Base-by-base conservation (phyloP, 2,888 invertebrate species). In the Harpagoxenus sublaevis region DNA sequence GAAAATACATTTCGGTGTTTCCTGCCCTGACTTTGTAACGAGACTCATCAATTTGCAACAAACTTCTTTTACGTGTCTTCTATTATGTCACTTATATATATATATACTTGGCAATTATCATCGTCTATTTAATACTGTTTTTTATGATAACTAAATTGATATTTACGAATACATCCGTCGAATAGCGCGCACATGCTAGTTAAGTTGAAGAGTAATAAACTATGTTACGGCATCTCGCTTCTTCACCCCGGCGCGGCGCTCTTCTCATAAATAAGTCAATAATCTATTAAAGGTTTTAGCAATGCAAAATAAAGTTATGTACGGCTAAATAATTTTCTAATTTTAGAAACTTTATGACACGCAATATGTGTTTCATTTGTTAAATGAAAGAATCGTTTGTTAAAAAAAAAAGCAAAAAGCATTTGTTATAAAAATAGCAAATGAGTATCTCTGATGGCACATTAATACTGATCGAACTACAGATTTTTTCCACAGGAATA, bases 1-100 rank as follows among this genome's bases (percentile, higher is more conserved):
- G 65, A 62, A 81, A 84, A 83, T 82, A 78, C 62, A 78, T 82
- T 84, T 70, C 42, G 70, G 53, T 57, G 78, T 84, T 84, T 86
- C 66, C 81, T 31, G 15, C 51, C 12, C 18, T 35, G 45, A 57
- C 23, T 75, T 55, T 51, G 23, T n/a, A 70, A 68, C 28, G 28
- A 53, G 57, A 60, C 3, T 66, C 31, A 18, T 65, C 77, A 48
- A 73, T 63, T 63, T 51, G 31, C 8, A 42, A 28, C 28, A 55
- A 66, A 28, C 12, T 23, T 60, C 31, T 62, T 55, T 1, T 15
- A 42, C 9, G 3, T 31, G 1, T 31, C 5, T 62, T 31, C 8
- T 73, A 35, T 65, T 39, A n/a, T 8, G 5, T 2, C 51, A 15
- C 8, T 28, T n/a, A n/a, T n/a, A n/a, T n/a, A n/a, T n/a, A n/a